phyloP scores from a whole-genome alignment of 2,113 vertebrate genomes.

The Phrynocephalus versicolor region DNA sequence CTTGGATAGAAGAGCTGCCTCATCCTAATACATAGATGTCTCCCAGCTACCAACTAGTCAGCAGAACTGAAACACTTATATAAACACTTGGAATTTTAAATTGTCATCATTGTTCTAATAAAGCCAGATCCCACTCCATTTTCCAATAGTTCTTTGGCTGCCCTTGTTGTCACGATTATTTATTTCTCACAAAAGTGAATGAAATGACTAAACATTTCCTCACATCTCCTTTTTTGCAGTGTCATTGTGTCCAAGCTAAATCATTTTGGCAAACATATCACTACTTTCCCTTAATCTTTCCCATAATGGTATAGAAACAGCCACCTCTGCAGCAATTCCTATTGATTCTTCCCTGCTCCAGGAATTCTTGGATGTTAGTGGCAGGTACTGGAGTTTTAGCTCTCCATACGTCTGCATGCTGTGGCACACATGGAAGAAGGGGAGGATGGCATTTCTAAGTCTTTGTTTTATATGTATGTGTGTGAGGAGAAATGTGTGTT shows the following conservation, averaged over 20 bases:
- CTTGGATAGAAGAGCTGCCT: background rate
- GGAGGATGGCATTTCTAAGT: too few species aligned
- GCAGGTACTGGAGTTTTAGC: too few species aligned
- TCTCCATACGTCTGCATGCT: too few species aligned
- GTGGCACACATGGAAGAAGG: background rate
- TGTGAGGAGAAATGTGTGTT: too few species aligned
- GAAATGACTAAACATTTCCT: background rate
- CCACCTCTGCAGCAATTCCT: background rate
- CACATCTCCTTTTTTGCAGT: background rate
- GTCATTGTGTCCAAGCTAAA: background rate
- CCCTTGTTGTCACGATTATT: background rate
- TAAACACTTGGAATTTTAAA: background rate
- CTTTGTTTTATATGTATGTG: too few species aligned
- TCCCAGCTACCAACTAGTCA: background rate
- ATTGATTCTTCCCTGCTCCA: too few species aligned
- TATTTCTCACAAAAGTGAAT: background rate
- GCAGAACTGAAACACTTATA: background rate
- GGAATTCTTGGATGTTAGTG: too few species aligned
- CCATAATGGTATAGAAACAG: background rate
- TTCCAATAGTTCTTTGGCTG: background rate
- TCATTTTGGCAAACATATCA: background rate
- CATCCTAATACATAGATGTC: background rate
- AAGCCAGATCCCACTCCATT: background rate
- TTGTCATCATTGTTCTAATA: background rate
- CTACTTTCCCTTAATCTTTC: background rate